Evolutionary conservation across 1,140 invertebrate species (phyloP), one percentile per base, ranked within the genome.

Genomic region (Drosophila bocki): DNA sequence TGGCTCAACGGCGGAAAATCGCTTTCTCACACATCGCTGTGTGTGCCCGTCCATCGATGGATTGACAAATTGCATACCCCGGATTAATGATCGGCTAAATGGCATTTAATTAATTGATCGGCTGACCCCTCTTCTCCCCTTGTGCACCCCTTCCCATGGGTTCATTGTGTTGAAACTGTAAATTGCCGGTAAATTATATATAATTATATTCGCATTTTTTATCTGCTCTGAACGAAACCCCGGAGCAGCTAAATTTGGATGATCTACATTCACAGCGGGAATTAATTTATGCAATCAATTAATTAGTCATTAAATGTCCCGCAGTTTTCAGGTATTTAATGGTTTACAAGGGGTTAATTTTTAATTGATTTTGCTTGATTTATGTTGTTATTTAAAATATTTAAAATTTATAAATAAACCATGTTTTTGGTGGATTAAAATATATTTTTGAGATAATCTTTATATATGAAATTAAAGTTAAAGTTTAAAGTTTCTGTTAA

Each of bases 191-290:
- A 65, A 88, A 84, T 88, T 84, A 84, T 68, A 84, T 81, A 54
- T 90, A 84, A 88, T 88, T 88, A 88, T 71, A 84, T 87, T 81
- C 77, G 69, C 81, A 84, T 88, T 87, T 84, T 83, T 88, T 80
- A 78, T 84, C 53, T 29, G 2, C 45, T 48, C 13, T 4, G 13
- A 48, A 15, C n/a, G 15, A 11, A 32, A 8, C 47, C 5, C 33
- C 5, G 9, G 7, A 35, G 53, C 53, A 42, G 8, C 17, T 50
- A 47, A 72, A 64, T 65, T 78, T 47, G 44, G 60, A 56, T 71
- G 67, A 87, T 82, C 64, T 48, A 53, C 75, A 78, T 44, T 70
- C 65, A 35, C 35, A 51, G 61, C 39, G 51, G 60, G 53, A 71
- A 72, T 72, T 72, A 72, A 72, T 72, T 56, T 51, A 65, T 64